Base-by-base conservation (phyloP, 92 coral and sea anemone species). In the Ricordea florida region DNA sequence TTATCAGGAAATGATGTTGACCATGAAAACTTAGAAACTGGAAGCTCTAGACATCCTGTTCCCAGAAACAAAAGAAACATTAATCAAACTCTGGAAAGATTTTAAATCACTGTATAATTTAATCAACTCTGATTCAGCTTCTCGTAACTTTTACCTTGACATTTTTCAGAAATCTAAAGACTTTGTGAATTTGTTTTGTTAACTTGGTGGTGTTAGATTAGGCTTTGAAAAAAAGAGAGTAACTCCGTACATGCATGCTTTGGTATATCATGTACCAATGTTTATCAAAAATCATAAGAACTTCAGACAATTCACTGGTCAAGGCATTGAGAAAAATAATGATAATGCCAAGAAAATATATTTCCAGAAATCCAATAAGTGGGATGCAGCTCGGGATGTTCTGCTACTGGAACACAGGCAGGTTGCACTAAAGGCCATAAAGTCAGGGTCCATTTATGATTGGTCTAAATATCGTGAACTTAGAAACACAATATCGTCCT, bases 171-270 rank as follows among this genome's bases (percentile, higher is more conserved):
- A 61, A 30, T 60, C 70, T 1, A 49, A 52, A 24, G 29, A 68
- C 7, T 78, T 72, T 58, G 25, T 85, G 0, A 62, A 32, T 3
- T 40, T 78, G 20, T 79, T 78, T 38, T 65, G 29, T 10, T 78
- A 85, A 16, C 66, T 78, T 52, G 85, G 76, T 0, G 82, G 82
- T 13, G 31, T 4, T 7, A 36, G 61, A 14, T 3, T 21, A 35
- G 90, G 90, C 6, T 28, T 78, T 37, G 68, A 66, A 5, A 79
- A 59, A 6, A 37, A 48, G 11, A 3, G 74, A 18, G 76, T 78
- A 1, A 85, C 91, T 16, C 91, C 86, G 5, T 85, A 89, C 56
- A 79, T 89, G 82, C 90, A 84, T 79, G 87, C 64, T 6, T 40
- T 83, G 70, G 79, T 69, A 9, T 84, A 84, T 66, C 90, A 84